Evolutionary conservation across 2,888 invertebrate genomes (phyloP).

Genomic region (Meteorus cinctellus): DNA sequence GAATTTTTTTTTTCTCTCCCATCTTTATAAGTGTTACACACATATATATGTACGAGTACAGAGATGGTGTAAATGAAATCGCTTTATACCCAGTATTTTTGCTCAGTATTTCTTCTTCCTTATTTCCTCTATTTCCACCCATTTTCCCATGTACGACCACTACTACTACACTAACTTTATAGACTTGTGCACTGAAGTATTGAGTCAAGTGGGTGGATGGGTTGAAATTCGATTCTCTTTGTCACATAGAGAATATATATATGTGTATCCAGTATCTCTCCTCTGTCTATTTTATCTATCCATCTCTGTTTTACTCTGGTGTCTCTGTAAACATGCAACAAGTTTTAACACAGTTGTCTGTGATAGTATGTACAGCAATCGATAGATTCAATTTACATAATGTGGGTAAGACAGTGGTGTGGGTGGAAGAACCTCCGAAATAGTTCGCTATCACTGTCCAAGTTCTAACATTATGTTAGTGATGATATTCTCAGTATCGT

Average conservation of each 20-base stretch:
- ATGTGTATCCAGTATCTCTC: not conserved
- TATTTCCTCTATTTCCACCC: not conserved
- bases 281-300: not conserved
- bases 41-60: not conserved
- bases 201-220: not conserved
- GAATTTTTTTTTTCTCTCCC: not conserved
- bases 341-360: slow-evolving; percentile 11
- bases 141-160: not conserved
- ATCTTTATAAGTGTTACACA: not conserved
- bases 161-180: not conserved
- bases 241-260: not conserved
- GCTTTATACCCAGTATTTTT: not conserved
- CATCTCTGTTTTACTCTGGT: not conserved
- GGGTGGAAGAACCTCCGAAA: slow-evolving; percentile 10
- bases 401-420: slow-evolving; percentile 22
- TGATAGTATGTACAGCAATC: slow-evolving; percentile 21
- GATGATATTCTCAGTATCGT: too few relatives aligned
- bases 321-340: slow-evolving; percentile 29
- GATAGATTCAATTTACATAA: slow-evolving; percentile 41
- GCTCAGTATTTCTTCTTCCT: not conserved
- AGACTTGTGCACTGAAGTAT: not conserved
- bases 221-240: not conserved
- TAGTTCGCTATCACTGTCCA: too few relatives aligned
- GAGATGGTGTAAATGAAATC: not conserved
- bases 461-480: too few relatives aligned